Evolutionary conservation across 1,140 invertebrate species (phyloP).

Genomic region (Rhopalosiphum maidis): DNA sequence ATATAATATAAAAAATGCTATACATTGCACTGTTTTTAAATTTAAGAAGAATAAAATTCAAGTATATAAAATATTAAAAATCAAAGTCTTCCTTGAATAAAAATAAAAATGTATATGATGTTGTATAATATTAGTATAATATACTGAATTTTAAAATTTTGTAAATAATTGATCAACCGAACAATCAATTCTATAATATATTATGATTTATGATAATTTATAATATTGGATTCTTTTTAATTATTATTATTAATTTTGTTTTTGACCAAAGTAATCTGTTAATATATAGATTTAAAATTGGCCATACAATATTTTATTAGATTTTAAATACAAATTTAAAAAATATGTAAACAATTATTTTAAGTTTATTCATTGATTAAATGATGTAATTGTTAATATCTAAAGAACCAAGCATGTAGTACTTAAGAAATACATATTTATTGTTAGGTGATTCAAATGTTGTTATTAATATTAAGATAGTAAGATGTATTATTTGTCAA

Average conservation of each 20-base stretch:
- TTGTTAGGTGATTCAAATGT: conserved; percentile 5
- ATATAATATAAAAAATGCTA: background rate
- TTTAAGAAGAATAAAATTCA: background rate
- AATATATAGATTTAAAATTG: background rate
- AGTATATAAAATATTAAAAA: background rate
- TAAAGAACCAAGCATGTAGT: conserved; percentile 33
- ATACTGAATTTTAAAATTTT: conserved; percentile 28
- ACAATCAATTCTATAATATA: conserved; percentile 20
- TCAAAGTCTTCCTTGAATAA: conserved; percentile 30
- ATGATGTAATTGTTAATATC: background rate
- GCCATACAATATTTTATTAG: background rate
- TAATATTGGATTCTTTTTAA: background rate
- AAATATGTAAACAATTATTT: background rate
- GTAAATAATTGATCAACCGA: conserved; percentile 31
- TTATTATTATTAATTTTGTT: conserved; percentile 8
- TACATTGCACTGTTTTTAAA: background rate
- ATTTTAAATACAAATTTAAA: background rate
- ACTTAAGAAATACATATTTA: conserved; percentile 21
- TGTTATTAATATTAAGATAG: conserved; percentile 23
- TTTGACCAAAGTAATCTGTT: conserved; percentile 24
- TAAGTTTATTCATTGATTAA: background rate
- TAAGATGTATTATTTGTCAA: background rate
- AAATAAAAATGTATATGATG: background rate
- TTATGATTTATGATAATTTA: background rate
- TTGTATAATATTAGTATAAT: conserved; percentile 30